These are phyloP conservation scores for Semotilus atromaculatus DNA, from an alignment of 2,797 vertebrate species.

Conservation along the genomic window DNA sequence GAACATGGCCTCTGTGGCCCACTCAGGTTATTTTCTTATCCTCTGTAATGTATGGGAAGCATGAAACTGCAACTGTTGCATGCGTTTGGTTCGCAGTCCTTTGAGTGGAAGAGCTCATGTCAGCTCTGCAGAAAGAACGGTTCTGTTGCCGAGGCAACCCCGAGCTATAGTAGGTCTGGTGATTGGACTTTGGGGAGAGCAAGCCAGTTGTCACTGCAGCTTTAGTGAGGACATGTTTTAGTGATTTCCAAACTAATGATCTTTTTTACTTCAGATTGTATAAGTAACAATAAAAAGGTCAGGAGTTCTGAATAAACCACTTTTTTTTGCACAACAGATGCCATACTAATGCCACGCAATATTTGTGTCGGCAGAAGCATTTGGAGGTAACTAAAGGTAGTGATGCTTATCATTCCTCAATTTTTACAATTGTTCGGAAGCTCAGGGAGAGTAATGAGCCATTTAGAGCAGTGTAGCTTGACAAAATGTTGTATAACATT, in stretches of 20 bases:
- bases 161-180: conserved; percentile 26
- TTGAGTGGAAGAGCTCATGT: conserved; percentile 46
- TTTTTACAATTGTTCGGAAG: neutral
- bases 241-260: conserved; percentile 50
- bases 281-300: conserved; percentile 18
- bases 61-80: neutral
- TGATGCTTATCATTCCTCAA: neutral
- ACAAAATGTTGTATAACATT: neutral
- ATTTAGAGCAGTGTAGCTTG: neutral
- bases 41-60: conserved; percentile 30
- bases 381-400: neutral
- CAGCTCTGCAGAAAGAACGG: conserved; percentile 39
- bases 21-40: conserved; percentile 29
- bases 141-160: conserved; percentile 56
- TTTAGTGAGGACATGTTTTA: conserved; percentile 58
- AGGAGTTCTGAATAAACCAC: neutral
- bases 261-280: conserved; percentile 18
- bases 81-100: conserved; percentile 20
- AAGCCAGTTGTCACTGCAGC: conserved; percentile 49
- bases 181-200: conserved; percentile 51
- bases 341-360: neutral
- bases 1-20: conserved; percentile 26
- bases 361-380: neutral
- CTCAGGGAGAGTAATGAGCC: neutral
- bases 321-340: neutral